phyloP scores from a whole-genome alignment of 2,113 vertebrate species.

The Syngnathus typhle region DNA sequence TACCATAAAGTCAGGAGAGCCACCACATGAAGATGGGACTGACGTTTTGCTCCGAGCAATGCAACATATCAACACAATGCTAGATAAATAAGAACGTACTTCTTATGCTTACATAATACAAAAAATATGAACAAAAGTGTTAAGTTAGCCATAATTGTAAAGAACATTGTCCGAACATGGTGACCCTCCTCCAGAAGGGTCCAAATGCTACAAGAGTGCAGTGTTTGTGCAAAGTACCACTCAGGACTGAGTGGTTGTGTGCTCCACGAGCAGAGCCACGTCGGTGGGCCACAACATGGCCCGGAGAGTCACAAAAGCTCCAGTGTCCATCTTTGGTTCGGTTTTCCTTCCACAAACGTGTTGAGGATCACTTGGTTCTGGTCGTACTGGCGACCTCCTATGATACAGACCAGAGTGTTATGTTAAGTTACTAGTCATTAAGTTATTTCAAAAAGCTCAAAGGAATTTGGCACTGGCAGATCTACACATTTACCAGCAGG shows the following conservation, averaged over 20 bases:
- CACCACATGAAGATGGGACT: conserved; percentile 48
- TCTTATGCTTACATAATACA: not conserved
- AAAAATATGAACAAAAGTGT: conserved; percentile 2
- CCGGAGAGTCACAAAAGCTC: conserved; percentile 72
- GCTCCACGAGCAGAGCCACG: not conserved
- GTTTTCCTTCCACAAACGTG: conserved; percentile 69
- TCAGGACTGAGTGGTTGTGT: not conserved
- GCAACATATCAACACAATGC: not conserved
- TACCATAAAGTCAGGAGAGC: conserved; percentile 16
- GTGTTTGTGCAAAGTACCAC: not conserved
- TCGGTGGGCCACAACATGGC: not conserved
- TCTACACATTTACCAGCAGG: too few species aligned
- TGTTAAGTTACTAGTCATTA: not conserved
- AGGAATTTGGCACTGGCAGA: too few species aligned
- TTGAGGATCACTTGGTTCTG: conserved; percentile 85
- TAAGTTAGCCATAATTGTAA: not conserved
- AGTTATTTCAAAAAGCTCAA: too few species aligned
- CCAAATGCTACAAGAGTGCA: conserved; percentile 6
- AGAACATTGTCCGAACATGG: conserved; percentile 4
- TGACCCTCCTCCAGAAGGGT: not conserved
- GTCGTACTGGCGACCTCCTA: conserved; percentile 88
- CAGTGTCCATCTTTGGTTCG: conserved; percentile 81
- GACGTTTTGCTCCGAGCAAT: conserved; percentile 7
- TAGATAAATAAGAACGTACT: conserved; percentile 1
- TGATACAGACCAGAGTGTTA: conserved; percentile 15